phyloP scores from a whole-genome alignment of 2,113 vertebrate genomes.

The Archilochus colubris region DNA sequence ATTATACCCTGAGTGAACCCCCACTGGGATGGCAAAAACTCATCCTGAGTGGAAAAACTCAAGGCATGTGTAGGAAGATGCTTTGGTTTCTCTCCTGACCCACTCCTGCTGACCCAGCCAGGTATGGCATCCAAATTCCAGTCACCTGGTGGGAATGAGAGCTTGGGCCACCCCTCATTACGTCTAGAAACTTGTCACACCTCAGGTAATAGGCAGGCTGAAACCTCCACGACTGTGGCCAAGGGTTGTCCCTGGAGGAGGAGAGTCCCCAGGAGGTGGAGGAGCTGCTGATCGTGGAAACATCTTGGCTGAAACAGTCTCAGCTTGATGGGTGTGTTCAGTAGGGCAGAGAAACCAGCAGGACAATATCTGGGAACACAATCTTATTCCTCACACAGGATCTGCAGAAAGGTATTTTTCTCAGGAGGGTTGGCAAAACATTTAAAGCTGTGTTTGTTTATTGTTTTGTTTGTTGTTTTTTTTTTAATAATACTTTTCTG shows the following conservation, averaged over 20 bases:
- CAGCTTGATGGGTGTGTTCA: not conserved
- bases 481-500: too few species aligned
- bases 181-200: conserved; percentile 58
- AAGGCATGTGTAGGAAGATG: not conserved
- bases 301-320: not conserved
- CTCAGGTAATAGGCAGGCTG: conserved; percentile 20
- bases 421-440: not conserved
- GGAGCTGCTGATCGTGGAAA: not conserved
- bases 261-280: not conserved
- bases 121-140: fast-evolving
- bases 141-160: not conserved
- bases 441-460: not conserved
- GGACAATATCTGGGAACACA: not conserved
- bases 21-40: not conserved
- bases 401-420: not conserved
- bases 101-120: not conserved
- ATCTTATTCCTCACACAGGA: fast-evolving
- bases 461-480: not conserved
- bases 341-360: conserved; percentile 18
- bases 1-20: not conserved
- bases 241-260: not conserved
- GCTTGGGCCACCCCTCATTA: not conserved
- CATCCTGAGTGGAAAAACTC: not conserved
- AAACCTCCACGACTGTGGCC: not conserved
- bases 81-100: not conserved